Base-by-base conservation (phyloP, 2,888 invertebrate species). In the Drosophila infuscata region DNA sequence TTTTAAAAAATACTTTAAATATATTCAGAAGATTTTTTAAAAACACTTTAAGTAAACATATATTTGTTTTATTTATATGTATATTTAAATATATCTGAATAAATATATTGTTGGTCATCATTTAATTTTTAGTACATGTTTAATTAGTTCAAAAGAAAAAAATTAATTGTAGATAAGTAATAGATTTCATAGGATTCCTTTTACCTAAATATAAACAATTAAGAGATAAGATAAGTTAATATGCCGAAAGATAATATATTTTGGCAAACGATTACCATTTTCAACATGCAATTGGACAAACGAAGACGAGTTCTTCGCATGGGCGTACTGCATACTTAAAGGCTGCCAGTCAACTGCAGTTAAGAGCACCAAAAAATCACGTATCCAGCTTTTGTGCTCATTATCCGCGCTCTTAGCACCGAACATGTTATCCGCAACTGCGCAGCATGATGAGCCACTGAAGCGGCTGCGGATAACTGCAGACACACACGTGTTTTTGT, bases 401-500 rank as follows among this genome's bases (percentile, higher is more conserved):
- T 51, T 60, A 52, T 53, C 35, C 59, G 62, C 36, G 36, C 76
- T 74, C 46, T 65, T 57, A 9, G 7, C n/a, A 0, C 17, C 33
- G 5, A 35, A 1, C 20, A 29, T 53, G 51, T 68, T 85, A 81
- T 88, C 83, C 84, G 76, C 67, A 49, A 41, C 66, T 81, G 77
- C 85, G 86, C 83, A 70, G 38, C 30, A 8, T 9, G 3, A 0
- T 1, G 11, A 9, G 29, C 17, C 17, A 46, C 66, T 62, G 6
- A 58, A 70, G 72, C 65, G 63, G 63, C 66, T 61, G 57, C 74
- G 88, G 88, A 87, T 89, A 83, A 72, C 12, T 56, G 65, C 58
- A 61, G 74, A 68, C 73, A 79, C 87, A 87, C 87, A 87, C 87
- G 87, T 87, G 87, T 89, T 89, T 87, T 87, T 87, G 87, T 87